Percentiles rank a stretch among this genome's conserved stretches.
These are phyloP conservation scores for Acanthiza pusilla DNA, from an alignment of 2,797 vertebrate species.

Conservation along the genomic window DNA sequence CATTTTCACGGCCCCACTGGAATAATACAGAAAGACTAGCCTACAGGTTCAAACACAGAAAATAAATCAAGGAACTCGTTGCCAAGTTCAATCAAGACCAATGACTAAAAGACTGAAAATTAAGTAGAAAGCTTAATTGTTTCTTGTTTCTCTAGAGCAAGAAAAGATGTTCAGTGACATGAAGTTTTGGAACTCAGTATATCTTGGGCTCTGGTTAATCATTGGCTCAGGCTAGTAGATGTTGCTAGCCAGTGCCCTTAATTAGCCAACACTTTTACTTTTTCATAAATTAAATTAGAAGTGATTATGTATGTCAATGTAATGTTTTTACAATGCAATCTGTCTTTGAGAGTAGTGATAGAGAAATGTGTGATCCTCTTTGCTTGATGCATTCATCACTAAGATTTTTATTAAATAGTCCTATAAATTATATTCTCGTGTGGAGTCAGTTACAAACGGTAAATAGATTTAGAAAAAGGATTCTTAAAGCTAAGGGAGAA, in stretches of 20 bases:
- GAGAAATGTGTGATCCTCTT: background rate
- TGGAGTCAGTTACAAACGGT: background rate
- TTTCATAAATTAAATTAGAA: background rate
- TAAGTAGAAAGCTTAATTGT: background rate
- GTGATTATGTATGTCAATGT: background rate
- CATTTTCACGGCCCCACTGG: background rate
- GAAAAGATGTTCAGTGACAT: background rate
- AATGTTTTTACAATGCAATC: background rate
- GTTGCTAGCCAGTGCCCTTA: background rate
- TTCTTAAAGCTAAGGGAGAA: background rate
- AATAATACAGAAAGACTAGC: background rate
- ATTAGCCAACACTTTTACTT: background rate
- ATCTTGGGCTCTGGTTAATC: background rate
- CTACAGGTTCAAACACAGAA: background rate
- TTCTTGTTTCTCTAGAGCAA: background rate
- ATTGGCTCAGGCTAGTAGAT: background rate
- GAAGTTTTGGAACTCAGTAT: background rate
- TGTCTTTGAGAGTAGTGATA: background rate
- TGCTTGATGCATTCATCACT: background rate
- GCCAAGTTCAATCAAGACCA: background rate
- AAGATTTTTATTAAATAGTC: background rate
- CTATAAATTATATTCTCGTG: background rate
- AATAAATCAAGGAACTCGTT: background rate
- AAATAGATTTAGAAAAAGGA: background rate
- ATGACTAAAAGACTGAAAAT: background rate